These are phyloP conservation scores for Aegotheles bennettii DNA, from an alignment of 2,113 vertebrate genomes.

Conservation along the genomic window DNA sequence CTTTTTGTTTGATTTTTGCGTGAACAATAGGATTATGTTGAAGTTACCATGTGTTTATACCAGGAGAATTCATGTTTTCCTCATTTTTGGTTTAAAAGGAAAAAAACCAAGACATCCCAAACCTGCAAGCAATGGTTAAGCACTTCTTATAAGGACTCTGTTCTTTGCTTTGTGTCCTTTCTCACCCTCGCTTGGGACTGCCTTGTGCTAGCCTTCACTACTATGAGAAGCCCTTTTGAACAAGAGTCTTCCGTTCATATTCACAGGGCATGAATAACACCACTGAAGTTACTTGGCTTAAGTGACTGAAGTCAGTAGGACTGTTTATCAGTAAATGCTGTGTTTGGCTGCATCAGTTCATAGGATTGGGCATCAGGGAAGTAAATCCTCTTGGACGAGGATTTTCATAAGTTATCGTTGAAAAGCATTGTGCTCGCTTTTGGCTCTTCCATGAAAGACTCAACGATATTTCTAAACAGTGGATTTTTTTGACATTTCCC, in stretches of 20 bases:
- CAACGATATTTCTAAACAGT: not conserved
- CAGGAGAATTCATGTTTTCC: not conserved
- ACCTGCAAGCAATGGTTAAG: not conserved
- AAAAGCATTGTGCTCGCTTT: not conserved
- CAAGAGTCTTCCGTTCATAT: conserved; percentile 56
- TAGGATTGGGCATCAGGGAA: not conserved
- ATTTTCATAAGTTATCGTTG: not conserved
- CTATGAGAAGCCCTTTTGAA: conserved; percentile 36
- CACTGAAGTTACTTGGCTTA: conserved; percentile 56
- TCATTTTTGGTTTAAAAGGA: not conserved
- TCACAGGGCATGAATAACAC: conserved; percentile 47
- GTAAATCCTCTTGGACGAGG: conserved; percentile 37
- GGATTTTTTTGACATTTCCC: not conserved
- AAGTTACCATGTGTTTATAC: not conserved
- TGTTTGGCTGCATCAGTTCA: not conserved
- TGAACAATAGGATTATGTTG: not conserved
- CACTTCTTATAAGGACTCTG: conserved; percentile 3
- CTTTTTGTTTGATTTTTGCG: not conserved
- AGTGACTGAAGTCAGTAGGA: conserved; percentile 34
- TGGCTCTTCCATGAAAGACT: not conserved
- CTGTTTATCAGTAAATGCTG: conserved; percentile 51
- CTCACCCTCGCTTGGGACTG: not conserved
- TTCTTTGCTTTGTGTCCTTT: conserved; percentile 5
- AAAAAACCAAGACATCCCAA: not conserved
- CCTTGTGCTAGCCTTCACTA: not conserved